phyloP scores from a whole-genome alignment of 2,113 vertebrate species.

The Sander lucioperca region DNA sequence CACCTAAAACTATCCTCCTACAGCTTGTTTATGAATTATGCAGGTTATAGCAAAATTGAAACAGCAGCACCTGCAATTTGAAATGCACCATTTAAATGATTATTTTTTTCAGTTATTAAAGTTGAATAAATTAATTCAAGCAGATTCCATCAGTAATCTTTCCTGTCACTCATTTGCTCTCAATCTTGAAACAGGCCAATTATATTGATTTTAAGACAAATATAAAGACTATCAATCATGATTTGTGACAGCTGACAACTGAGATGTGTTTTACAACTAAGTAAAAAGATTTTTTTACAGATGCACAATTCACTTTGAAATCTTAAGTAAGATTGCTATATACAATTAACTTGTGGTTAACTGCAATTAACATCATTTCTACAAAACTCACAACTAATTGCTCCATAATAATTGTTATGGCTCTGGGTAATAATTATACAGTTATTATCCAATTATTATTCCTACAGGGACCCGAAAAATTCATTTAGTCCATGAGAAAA shows the following conservation, averaged over 20 bases:
- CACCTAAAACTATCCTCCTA: not conserved
- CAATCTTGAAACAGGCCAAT: not conserved
- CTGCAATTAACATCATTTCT: not conserved
- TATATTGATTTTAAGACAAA: not conserved
- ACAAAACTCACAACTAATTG: not conserved
- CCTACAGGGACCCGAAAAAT: not conserved
- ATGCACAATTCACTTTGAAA: not conserved
- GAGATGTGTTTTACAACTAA: not conserved
- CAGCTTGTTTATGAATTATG: not conserved
- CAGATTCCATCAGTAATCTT: not conserved
- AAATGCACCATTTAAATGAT: not conserved
- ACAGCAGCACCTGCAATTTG: not conserved
- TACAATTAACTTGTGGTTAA: not conserved
- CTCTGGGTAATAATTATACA: not conserved
- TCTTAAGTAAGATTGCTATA: not conserved
- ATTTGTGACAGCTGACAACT: not conserved
- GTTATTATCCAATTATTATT: not conserved
- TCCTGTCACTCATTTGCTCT: not conserved
- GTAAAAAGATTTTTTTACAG: not conserved
- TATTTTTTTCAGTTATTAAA: not conserved
- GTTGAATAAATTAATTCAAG: not conserved
- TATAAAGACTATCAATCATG: not conserved
- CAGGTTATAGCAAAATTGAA: not conserved
- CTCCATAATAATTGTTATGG: not conserved
- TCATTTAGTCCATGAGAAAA: slow-evolving; percentile 1